phyloP scores from a whole-genome alignment of 2,888 invertebrate species.

The Euzophera pinguis region DNA sequence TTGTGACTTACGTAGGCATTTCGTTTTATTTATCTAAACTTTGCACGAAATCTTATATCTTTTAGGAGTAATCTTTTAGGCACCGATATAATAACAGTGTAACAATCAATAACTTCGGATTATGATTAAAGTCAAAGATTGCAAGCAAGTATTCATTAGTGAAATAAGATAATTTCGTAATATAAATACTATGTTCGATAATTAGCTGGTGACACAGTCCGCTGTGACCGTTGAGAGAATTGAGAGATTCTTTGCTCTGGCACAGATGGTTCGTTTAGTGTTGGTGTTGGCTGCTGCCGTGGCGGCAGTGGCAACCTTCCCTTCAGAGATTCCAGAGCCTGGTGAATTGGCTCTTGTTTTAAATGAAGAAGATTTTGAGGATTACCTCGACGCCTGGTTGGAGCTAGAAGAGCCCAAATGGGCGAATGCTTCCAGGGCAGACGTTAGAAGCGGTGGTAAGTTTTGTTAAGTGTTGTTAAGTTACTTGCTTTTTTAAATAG shows the following conservation, averaged over 20 bases:
- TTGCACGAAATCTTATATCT: neutral
- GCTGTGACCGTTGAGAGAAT: neutral
- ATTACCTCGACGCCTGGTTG: slow-evolving; percentile 66
- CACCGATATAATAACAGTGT: neutral
- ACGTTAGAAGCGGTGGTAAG: slow-evolving; percentile 44
- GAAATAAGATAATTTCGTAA: neutral
- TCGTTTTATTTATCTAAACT: neutral
- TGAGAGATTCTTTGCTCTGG: neutral
- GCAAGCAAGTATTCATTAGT: neutral
- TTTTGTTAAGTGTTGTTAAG: neutral
- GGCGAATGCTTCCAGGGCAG: slow-evolving; percentile 34
- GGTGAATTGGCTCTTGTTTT: slow-evolving; percentile 53
- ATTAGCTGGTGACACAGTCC: slow-evolving; percentile 6
- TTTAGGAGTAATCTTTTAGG: neutral
- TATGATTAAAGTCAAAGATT: slow-evolving; percentile 8
- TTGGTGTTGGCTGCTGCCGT: slow-evolving; percentile 31
- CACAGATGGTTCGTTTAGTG: slow-evolving; percentile 22
- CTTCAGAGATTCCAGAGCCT: slow-evolving; percentile 49
- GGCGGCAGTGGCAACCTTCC: slow-evolving; percentile 32
- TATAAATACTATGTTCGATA: slow-evolving; percentile 10
- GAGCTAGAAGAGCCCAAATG: slow-evolving; percentile 43
- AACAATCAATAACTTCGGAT: neutral
- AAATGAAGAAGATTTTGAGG: slow-evolving; percentile 69
- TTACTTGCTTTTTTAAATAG: too few relatives aligned
- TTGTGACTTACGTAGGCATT: too few relatives aligned